Evolutionary conservation across 2,888 invertebrate genomes (phyloP), one percentile per base, ranked within the genome.

Genomic region (Microctonus aethiopoides): DNA sequence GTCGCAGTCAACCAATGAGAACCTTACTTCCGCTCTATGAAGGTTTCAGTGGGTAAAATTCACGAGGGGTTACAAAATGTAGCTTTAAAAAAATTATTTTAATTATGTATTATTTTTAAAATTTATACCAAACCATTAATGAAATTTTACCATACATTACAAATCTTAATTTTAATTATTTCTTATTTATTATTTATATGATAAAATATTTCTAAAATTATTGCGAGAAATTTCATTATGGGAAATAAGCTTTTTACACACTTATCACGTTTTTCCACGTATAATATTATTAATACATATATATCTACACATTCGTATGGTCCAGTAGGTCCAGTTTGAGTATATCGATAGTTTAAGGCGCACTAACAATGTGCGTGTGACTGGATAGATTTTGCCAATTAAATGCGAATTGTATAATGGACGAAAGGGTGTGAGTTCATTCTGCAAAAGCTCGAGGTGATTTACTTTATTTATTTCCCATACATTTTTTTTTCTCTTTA

Each of bases 291-390:
- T 29, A 7, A 29, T 29, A 29, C 7, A 29, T 5, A 29, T 5
- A 5, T 29, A 5, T 29, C 29, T 29, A n/a, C 78, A 77, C 78
- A 73, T 73, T 78, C 52, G n/a, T 65, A 56, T 20, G 16, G 16
- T 16, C 20, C 29, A 68, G 74, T 70, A 70, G 76, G 84, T 82
- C 83, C 83, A 71, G 82, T 72, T 67, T 72, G 76, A 77, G 73
- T 72, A 67, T 80, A 82, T 84, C 83, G 83, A 84, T 84, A 83
- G 84, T 83, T 77, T 75, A 74, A 79, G 80, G 74, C 73, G 77
- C 77, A 76, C 78, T 86, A 86, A 86, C 83, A 83, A 85, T 75
- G 86, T 82, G 84, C 85, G 86, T 86, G 86, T 83, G 81, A 77
- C 77, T 77, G 64, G 72, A 78, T 78, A 83, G 84, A 86, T 86